Evolutionary conservation across 2,113 vertebrate genomes (phyloP), one percentile per base, ranked within the genome.

Genomic region (Sander vitreus): DNA sequence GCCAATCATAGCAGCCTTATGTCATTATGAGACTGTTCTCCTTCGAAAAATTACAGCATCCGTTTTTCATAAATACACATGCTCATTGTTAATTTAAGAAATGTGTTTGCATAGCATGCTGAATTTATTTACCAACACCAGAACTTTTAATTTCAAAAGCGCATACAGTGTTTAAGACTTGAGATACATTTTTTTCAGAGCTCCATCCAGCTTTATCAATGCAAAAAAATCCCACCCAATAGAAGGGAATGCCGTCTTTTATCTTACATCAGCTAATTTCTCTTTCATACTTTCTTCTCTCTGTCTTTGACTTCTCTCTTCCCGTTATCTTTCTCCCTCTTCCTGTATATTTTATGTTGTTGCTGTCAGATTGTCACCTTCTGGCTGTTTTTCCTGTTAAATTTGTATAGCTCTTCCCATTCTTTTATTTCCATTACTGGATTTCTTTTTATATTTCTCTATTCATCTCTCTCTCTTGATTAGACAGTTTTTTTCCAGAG

Each of bases 401-500:
- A 36, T 69, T 60, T 43, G 36, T 25, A 73, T 57, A 69, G 70
- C 50, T 63, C 70, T 43, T 21, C 23, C 2, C 10, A 23, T 71
- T 73, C 13, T 27, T 76, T 33, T 63, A 3, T 73, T 55, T 45
- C 36, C 39, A 65, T 74, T 33, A 27, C 27, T 50, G 27, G 59
- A 27, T 65, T 43, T 50, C 1, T 59, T 43, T 47, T 13, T 36
- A 3, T 64, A 27, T 70, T 50, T 27, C 19, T 60, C 8, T 39
- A 23, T 59, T 71, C 13, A 51, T 58, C 19, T 16, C 51, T 73
- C n/a, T 83, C 54, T 79, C 50, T 81, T 39, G 62, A 87, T 90
- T 80, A 80, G 48, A 80, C 68, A 39, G 15, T 78, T 85, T 84
- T 51, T 69, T 59, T 71, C 76, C 59, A 27, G 54, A 76, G 83